A percentile compares a stretch with the other conserved stretches of the same genome.
phyloP scores from a whole-genome alignment of 2,797 vertebrate genomes.

The Potorous gilbertii region DNA sequence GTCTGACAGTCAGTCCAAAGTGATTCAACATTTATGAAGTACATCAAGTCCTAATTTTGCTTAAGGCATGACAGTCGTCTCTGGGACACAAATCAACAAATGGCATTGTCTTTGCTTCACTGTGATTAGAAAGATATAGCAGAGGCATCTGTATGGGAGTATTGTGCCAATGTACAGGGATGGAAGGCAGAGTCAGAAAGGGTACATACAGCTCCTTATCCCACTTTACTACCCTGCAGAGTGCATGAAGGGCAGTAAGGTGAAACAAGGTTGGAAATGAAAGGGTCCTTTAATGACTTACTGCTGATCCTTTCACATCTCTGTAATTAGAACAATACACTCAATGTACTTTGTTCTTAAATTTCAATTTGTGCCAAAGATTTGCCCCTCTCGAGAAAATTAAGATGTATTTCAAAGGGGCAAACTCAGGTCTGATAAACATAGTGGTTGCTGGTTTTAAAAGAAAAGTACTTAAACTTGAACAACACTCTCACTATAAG shows the following conservation, averaged over 20 bases:
- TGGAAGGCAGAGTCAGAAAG: neutral
- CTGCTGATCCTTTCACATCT: slow-evolving; percentile 4
- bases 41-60: neutral
- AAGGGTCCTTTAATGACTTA: neutral
- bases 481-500: neutral
- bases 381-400: neutral
- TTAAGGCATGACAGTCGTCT: neutral
- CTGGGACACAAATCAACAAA: neutral
- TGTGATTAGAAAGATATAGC: neutral
- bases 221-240: neutral
- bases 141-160: neutral
- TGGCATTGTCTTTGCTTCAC: neutral
- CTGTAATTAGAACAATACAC: neutral
- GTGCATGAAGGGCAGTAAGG: neutral
- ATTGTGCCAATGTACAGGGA: neutral
- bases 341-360: neutral
- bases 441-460: neutral
- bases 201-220: neutral
- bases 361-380: slow-evolving; percentile 8
- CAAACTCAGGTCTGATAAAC: neutral
- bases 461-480: neutral
- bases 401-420: neutral
- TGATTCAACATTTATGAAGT: neutral
- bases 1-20: neutral
- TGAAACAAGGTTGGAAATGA: neutral